Base-by-base conservation (phyloP, 2,797 vertebrate genomes). In the Phoxinus dragarum region DNA sequence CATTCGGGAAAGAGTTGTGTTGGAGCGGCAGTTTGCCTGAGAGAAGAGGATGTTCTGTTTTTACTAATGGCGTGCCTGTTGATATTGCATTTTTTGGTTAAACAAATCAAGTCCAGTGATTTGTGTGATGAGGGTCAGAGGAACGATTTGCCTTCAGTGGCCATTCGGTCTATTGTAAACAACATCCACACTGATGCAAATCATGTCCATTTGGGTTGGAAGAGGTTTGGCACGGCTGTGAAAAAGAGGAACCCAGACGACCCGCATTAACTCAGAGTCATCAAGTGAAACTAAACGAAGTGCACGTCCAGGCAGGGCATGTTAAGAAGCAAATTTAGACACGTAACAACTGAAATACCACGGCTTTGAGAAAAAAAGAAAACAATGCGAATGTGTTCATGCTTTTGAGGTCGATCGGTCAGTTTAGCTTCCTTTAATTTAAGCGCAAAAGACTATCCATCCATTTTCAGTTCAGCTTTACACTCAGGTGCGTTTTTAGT, bases 161-260 rank as follows among this genome's bases (percentile, higher is more conserved):
- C 86, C 86, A 69, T 84, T 80, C 75, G 82, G 75, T 80, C 86
- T 89, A 85, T 90, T 93, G 90, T 92, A 92, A 94, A 94, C 93
- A 93, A n/a, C 82, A 92, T 88, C 90, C 87, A 90, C 82, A 31
- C 47, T 85, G 89, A 94, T 94, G 94, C 93, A 94, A 94, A 95
- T 84, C 91, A 93, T 87, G 84, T 88, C 90, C 81, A 90, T 88
- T 88, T 84, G 88, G 91, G 27, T 27, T 27, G 27, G 90, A 92
- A 66, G 83, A 88, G 71, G 72, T 88, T 31, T 77, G 89, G 54
- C 89, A 89, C 90, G 90, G 89, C 90, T 92, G 90, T 86, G 89
- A 81, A 61, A 67, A 82, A 80, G 72, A 69, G 74, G 86, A 52
- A 67, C 54, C 27, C 16, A 38, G 72, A 42, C 61, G 31, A 75